Conservation (phyloP, 1,140 invertebrate genomes). For the Halesus radiatus region DNA sequence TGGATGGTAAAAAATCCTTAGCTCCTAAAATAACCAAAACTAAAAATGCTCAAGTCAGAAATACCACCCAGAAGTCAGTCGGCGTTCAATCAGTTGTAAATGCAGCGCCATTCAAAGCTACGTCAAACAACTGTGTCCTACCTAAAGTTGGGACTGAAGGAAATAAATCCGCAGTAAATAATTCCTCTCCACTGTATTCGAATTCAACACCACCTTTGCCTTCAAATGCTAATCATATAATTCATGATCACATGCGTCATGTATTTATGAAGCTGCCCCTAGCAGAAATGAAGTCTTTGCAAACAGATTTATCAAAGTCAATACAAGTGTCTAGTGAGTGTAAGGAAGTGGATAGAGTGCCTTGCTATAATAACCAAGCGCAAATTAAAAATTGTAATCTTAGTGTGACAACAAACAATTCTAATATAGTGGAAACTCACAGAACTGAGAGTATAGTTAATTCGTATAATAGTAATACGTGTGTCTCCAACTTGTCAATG, state of each 20-base stretch:
- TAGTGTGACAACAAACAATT: conserved; percentile 19
- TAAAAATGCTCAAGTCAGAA: conserved; percentile 21
- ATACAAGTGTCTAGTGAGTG: conserved; percentile 30
- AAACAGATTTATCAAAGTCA: conserved; percentile 8
- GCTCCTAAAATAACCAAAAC: conserved; percentile 32
- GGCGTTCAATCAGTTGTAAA: background rate
- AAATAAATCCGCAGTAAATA: background rate
- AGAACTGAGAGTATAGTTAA: conserved; percentile 47
- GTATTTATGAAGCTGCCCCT: conserved; percentile 46
- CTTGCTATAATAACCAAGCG: conserved; percentile 44
- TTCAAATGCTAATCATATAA: conserved; percentile 19
- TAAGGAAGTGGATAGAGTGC: conserved; percentile 45
- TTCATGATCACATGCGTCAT: conserved; percentile 49
- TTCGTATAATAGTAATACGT: conserved; percentile 41
- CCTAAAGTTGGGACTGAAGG: background rate
- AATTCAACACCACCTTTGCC: background rate
- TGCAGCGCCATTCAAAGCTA: background rate
- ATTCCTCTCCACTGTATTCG: background rate
- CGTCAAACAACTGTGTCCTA: conserved; percentile 7
- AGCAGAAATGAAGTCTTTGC: conserved; percentile 7
- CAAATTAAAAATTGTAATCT: conserved; percentile 37
- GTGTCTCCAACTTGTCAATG: conserved; percentile 63
- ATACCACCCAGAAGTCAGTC: background rate
- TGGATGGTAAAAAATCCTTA: conserved; percentile 40
- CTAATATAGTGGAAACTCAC: conserved; percentile 37